Base-by-base conservation (phyloP, 2,797 vertebrate genomes). In the Esox lucius region DNA sequence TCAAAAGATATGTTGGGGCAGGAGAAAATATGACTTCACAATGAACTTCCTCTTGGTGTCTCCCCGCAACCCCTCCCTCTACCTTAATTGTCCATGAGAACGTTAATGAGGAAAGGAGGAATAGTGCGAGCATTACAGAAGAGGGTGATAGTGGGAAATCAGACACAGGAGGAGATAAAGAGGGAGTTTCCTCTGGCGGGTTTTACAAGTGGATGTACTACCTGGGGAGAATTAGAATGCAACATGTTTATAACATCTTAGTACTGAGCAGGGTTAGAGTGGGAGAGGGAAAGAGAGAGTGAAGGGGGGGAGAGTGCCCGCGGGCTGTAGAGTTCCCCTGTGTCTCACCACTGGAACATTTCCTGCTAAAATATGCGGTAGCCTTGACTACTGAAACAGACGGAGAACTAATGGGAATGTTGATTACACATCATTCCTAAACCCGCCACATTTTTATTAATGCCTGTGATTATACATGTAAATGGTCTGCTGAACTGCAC, bases 291-390 rank as follows among this genome's bases (percentile, higher is more conserved):
- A 8, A 24, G 53, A 59, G 53, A 22, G 19, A 22, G 59, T 22
- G 59, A 26, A 24, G 59, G 24, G 56, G 22, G 22, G 24, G 22
- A 28, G 22, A 62, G 62, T 16, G 62, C 56, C 56, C 56, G 56
- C 4, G 82, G 85, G 75, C 78, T 81, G 78, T 13, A 66, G 82
- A 79, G 62, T 70, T 12, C 80, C 77, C 68, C 66, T 84, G 86
- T 90, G 87, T 87, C 84, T 77, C 71, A 70, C 71, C 76, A 76
- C 74, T 68, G 77, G 78, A 75, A 85, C 76, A 72, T 86, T 84
- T 86, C 82, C 85, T 87, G 74, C 79, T 88, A 82, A 80, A 85
- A 86, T 77, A 89, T 86, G 83, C 83, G 86, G 80, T 22, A 77
- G 72, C 74, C 81, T 61, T 75, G 82, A 87, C 84, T 84, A 86